Evolutionary conservation across 2,888 invertebrate species (phyloP).

Genomic region (Lochmaea capreae): DNA sequence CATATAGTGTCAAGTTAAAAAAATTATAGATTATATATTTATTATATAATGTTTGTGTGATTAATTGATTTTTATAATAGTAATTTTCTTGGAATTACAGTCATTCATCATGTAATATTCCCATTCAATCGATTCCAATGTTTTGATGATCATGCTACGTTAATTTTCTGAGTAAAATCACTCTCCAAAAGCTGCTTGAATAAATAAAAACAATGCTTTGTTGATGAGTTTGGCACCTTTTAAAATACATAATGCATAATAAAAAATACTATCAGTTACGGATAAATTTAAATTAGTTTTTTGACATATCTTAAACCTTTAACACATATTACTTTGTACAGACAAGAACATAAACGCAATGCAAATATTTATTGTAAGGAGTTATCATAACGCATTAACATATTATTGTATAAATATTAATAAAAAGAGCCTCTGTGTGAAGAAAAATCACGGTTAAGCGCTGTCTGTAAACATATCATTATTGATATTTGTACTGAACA

Average conservation of each 20-base stretch:
- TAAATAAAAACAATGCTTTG: no score
- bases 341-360: not conserved
- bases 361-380: conserved; percentile 7
- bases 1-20: not conserved
- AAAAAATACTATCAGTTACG: not conserved
- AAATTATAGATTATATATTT: not conserved
- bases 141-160: not conserved
- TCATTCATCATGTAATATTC: not conserved
- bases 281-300: not conserved
- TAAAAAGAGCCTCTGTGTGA: conserved; percentile 12
- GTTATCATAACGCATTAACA: not conserved
- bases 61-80: conserved; percentile 1
- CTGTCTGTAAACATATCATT: conserved; percentile 16
- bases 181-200: no score
- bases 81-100: conserved; percentile 1
- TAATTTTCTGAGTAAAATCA: no score
- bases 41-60: conserved; percentile 1
- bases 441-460: conserved; percentile 17
- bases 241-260: not conserved
- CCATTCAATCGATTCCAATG: not conserved
- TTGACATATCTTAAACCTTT: not conserved
- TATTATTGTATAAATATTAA: conserved; percentile 11
- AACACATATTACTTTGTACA: not conserved
- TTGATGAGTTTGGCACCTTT: no score
- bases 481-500: conserved; percentile 20